Evolutionary conservation across 2,113 vertebrate species (phyloP).

Genomic region (Strix uralensis): DNA sequence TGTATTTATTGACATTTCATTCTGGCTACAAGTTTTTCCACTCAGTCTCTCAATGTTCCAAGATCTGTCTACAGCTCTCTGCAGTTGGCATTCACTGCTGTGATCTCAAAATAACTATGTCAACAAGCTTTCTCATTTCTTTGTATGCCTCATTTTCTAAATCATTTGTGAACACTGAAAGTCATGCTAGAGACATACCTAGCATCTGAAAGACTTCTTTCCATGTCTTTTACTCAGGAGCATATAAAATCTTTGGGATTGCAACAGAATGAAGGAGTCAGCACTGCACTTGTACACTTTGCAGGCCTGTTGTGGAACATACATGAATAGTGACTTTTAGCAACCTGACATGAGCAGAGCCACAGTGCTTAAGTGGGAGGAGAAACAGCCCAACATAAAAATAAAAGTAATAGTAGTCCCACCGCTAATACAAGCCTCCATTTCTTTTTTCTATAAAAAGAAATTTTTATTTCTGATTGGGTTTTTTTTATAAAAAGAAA

Average conservation of each 20-base stretch:
- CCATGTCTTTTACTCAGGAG: background rate
- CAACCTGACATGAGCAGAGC: background rate
- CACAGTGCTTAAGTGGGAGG: background rate
- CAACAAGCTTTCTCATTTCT: background rate
- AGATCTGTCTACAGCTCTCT: background rate
- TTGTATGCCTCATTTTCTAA: background rate
- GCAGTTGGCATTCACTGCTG: background rate
- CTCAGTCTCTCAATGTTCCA: background rate
- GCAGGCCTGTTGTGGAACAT: background rate
- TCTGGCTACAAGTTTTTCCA: background rate
- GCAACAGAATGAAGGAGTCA: background rate
- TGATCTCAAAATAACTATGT: background rate
- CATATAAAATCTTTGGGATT: background rate
- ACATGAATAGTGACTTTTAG: background rate
- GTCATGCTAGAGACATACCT: background rate
- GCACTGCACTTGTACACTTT: background rate
- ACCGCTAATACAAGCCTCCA: background rate
- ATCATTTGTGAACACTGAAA: background rate
- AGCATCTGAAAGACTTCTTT: background rate
- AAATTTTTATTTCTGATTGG: background rate
- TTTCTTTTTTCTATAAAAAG: background rate
- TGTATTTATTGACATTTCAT: background rate
- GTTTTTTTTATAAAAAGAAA: background rate
- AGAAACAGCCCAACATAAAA: background rate
- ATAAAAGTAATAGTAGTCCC: background rate